Evolutionary conservation across 53 echinoderm and acorn worm species (phyloP).

Genomic region (Arbacia lixula): DNA sequence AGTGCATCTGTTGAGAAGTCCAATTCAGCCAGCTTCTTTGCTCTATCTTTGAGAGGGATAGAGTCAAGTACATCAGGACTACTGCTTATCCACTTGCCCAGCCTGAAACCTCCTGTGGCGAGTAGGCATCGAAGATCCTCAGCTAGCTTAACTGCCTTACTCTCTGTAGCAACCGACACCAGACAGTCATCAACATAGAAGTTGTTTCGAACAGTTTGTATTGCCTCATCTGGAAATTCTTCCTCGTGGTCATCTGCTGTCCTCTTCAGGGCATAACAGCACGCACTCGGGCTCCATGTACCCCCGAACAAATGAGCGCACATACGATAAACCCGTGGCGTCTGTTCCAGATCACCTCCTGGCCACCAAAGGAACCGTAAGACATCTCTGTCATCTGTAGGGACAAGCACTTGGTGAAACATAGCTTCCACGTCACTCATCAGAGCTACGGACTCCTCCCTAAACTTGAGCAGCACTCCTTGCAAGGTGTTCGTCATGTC

Average conservation of each 20-base stretch:
- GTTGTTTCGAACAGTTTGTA: constrained; percentile 35
- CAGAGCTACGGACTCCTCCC: constrained; percentile 50
- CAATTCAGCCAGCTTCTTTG: constrained; percentile 60
- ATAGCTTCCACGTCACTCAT: constrained; percentile 55
- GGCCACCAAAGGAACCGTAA: constrained; percentile 77
- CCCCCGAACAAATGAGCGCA: constrained; percentile 71
- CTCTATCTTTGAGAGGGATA: constrained; percentile 48
- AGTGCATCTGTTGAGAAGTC: constrained; percentile 41
- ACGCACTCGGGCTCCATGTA: constrained; percentile 64
- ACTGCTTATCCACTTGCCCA: constrained; percentile 74
- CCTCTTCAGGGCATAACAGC: constrained; percentile 46
- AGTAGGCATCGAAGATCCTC: constrained; percentile 23
- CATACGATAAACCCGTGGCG: constrained; percentile 69
- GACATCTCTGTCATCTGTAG: constrained; percentile 52
- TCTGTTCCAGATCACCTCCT: constrained; percentile 46
- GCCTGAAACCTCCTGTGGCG: constrained; percentile 59
- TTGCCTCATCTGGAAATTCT: constrained; percentile 32
- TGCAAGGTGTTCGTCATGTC: constrained; percentile 53
- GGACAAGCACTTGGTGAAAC: constrained; percentile 63
- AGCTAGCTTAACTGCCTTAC: constrained; percentile 51
- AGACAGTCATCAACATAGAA: constrained; percentile 84
- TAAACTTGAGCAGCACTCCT: constrained; percentile 50
- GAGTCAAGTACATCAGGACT: constrained; percentile 23
- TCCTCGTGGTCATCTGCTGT: constrained; percentile 61
- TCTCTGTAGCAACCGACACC: constrained; percentile 62